Evolutionary conservation across 2,888 invertebrate species (phyloP).

Genomic region (Notocelia uddmanniana): DNA sequence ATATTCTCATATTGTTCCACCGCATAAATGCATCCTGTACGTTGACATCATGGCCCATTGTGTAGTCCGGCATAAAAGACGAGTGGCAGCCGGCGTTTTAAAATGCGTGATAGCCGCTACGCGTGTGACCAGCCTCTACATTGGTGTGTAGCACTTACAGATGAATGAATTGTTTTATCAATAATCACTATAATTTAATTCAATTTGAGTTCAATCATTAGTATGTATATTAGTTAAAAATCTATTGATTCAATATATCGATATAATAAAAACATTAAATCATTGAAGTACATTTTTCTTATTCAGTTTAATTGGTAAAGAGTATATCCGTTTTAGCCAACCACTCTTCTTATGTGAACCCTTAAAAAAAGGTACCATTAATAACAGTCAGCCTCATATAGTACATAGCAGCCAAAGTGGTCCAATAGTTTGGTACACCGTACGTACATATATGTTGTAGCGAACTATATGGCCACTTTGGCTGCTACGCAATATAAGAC

Average conservation of each 20-base stretch:
- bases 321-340: neutral
- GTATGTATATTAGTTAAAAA: conserved; percentile 21
- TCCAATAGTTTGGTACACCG: too few species aligned
- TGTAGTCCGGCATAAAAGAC: too few species aligned
- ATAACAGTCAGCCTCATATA: too few species aligned
- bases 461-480: too few species aligned
- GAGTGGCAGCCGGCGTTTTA: neutral
- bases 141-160: conserved; percentile 15
- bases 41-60: too few species aligned
- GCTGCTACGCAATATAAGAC: too few species aligned
- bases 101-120: neutral
- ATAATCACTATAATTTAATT: neutral
- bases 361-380: too few species aligned
- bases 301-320: conserved; percentile 1
- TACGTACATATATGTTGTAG: too few species aligned
- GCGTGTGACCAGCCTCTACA: conserved; percentile 2
- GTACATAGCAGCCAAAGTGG: too few species aligned
- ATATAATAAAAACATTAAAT: conserved; percentile 23
- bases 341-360: too few species aligned
- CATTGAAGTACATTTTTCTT: conserved; percentile 10
- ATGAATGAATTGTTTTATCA: conserved; percentile 10
- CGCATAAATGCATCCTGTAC: too few species aligned
- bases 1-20: too few species aligned
- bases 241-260: neutral
- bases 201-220: conserved; percentile 10